A percentile compares a stretch with the other conserved stretches of the same genome.
Conservation (phyloP, 2,113 vertebrate species). For the Dolichotis patagonum region DNA sequence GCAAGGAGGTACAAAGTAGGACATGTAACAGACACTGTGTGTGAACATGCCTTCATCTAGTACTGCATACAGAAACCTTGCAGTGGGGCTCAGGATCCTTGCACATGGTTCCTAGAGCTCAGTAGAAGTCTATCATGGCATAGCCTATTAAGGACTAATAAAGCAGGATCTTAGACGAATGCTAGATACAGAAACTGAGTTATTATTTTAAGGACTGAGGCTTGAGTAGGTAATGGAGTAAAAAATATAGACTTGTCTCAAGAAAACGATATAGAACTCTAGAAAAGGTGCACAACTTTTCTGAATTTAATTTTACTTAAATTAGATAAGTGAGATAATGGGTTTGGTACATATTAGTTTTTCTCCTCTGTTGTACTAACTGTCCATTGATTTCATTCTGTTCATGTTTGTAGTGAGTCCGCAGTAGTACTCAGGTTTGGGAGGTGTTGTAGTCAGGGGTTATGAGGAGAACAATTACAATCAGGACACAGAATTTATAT, state of each 20-base stretch:
- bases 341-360: background rate
- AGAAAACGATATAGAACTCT: background rate
- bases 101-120: background rate
- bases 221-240: background rate
- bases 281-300: background rate
- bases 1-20: background rate
- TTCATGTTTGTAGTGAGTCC: background rate
- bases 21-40: background rate
- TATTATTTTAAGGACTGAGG: background rate
- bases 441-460: no score
- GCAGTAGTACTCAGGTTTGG: background rate
- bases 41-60: background rate
- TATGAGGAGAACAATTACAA: no score
- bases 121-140: background rate
- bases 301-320: conserved; percentile 27
- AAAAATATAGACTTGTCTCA: background rate
- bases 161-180: background rate
- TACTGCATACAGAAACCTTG: background rate
- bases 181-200: background rate
- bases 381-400: background rate
- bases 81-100: background rate
- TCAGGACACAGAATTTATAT: no score
- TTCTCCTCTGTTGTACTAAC: background rate
- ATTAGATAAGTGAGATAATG: conserved; percentile 11
- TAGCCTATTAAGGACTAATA: background rate